Conservation (phyloP, 2,797 vertebrate species). For the Paedocypris micromegethes region DNA sequence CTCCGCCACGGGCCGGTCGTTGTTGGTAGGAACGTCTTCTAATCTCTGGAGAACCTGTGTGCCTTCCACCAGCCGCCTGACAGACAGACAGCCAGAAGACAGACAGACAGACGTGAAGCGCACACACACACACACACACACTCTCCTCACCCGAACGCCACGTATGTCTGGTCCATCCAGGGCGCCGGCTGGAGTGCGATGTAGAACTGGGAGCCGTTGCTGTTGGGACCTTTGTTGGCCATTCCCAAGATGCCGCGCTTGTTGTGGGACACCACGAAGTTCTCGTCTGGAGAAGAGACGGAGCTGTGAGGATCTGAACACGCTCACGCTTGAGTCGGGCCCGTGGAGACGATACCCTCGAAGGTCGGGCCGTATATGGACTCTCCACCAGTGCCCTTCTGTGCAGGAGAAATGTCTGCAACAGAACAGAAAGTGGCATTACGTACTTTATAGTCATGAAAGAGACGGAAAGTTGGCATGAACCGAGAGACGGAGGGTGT, state of each 20-base stretch:
- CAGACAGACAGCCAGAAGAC: constrained; percentile 29
- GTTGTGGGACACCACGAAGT: constrained; percentile 74
- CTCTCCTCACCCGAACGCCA: constrained; percentile 81
- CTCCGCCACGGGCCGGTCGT: constrained; percentile 73
- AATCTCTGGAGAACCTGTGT: constrained; percentile 72
- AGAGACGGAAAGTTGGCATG: too few species aligned
- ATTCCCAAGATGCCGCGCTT: constrained; percentile 79
- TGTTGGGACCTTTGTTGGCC: constrained; percentile 82
- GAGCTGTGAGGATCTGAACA: too few species aligned
- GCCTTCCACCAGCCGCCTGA: constrained; percentile 80
- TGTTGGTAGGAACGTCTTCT: constrained; percentile 69
- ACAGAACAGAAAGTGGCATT: constrained; percentile 15
- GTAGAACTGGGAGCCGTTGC: constrained; percentile 85
- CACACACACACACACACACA: neutral
- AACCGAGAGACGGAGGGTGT: too few species aligned
- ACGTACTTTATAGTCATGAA: neutral
- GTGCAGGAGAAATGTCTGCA: constrained; percentile 73
- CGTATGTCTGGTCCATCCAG: constrained; percentile 81
- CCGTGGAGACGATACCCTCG: constrained; percentile 67
- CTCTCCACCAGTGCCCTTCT: constrained; percentile 74
- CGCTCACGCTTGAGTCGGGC: too few species aligned
- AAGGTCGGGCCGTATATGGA: constrained; percentile 83
- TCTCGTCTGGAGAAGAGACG: constrained; percentile 72
- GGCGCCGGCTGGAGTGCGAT: constrained; percentile 77
- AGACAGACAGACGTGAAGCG: neutral